Base-by-base conservation (phyloP, 1,140 invertebrate species). In the Tigriopus japonicus region DNA sequence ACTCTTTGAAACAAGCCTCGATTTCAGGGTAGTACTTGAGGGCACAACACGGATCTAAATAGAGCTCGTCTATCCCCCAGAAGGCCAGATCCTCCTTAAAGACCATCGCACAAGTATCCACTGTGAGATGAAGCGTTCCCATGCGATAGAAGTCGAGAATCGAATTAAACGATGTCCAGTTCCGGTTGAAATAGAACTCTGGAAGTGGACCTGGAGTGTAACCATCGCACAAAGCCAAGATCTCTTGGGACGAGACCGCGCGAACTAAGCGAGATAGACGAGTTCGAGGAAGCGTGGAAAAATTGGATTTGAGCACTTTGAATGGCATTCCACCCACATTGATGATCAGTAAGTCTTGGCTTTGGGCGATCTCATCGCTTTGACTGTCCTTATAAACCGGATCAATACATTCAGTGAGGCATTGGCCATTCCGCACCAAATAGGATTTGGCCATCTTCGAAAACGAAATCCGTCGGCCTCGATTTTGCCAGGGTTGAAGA, bases 11-110 rank as follows among this genome's bases (percentile, higher is more conserved):
- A 51, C 58, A 60, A 10, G 23, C 51, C 19, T 60, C 58, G 14
- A 60, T 51, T 51, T 60, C 58, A n/a, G 58, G 58, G 41, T 60
- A 60, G n/a, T 60, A 60, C 19, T 60, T 60, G 15, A 60, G 43
- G 17, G 58, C 58, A 60, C 58, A 60, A 51, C 58, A 60, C 14
- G 58, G 58, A 55, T 60, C 58, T 24, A 51, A 42, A 60, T 54
- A 54, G 17, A 54, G 52, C 21, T 54, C 52, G 35, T 54, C 52
- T 5, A 54, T 54, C 14, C 52, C 52, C 52, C 52, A 54, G 24
- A 54, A 54, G 52, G 21, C 35, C 21, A 54, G 21, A 13, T 54
- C 52, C 3, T 54, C n/a, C 52, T 54, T 54, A 21, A 54, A 54
- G 14, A 54, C 52, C 14, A 28, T 54, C 1, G 52, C 52, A 54